Evolutionary conservation across 1,140 invertebrate genomes (phyloP).

Genomic region (Drosophila subobscura): DNA sequence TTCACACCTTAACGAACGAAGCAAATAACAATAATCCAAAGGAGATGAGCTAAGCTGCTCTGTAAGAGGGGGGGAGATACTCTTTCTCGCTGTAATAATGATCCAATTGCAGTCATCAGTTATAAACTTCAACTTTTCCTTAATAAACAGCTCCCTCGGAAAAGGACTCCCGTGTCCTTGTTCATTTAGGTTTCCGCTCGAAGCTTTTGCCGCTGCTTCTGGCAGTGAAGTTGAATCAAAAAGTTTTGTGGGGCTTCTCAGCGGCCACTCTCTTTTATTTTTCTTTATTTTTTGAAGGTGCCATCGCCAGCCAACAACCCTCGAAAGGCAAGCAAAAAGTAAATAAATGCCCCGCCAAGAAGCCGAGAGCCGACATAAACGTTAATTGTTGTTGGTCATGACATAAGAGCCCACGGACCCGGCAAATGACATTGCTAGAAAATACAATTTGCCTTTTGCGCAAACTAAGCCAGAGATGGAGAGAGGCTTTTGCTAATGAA

Average conservation of each 20-base stretch:
- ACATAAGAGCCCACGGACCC: slow-evolving; percentile 54
- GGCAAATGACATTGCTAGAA: slow-evolving; percentile 47
- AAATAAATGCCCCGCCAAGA: slow-evolving; percentile 1
- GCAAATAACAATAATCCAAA: too few relatives aligned
- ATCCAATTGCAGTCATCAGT: too few relatives aligned
- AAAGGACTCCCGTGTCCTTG: slow-evolving; percentile 66
- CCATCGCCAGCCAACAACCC: slow-evolving; percentile 36
- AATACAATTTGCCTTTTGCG: slow-evolving; percentile 57
- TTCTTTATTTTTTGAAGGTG: slow-evolving; percentile 9
- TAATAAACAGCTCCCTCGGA: slow-evolving; percentile 21
- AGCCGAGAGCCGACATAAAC: slow-evolving; percentile 28
- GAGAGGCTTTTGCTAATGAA: slow-evolving; percentile 53
- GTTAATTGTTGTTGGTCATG: slow-evolving; percentile 73
- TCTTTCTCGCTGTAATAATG: too few relatives aligned
- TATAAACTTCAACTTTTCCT: too few relatives aligned
- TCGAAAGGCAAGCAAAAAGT: slow-evolving; percentile 14
- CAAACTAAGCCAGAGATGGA: slow-evolving; percentile 32
- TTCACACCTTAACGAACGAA: slow-evolving; percentile 23
- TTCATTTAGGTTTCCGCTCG: slow-evolving; percentile 54
- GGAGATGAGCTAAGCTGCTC: too few relatives aligned
- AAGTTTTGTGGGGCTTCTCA: slow-evolving; percentile 42
- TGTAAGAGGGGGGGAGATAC: too few relatives aligned
- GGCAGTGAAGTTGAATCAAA: slow-evolving; percentile 46
- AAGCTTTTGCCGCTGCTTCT: slow-evolving; percentile 47
- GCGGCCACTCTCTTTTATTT: not conserved